Conservation (phyloP, 1,140 invertebrate genomes). For the Daktulosphaira vitifoliae region DNA sequence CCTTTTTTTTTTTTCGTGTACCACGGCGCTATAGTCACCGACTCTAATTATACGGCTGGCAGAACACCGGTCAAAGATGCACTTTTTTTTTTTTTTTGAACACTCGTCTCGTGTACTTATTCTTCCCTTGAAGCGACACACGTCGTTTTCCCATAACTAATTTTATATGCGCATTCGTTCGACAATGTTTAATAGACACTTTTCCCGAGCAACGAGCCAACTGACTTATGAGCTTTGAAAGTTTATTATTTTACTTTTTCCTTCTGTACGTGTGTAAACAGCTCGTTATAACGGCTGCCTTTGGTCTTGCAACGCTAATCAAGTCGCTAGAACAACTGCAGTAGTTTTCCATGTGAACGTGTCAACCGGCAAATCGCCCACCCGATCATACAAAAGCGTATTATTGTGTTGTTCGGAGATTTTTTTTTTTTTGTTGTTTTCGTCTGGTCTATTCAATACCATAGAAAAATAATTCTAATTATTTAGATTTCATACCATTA, state of each 20-base stretch:
- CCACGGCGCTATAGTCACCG: constrained; percentile 20
- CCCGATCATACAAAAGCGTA: too few species aligned
- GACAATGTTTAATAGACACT: constrained; percentile 2
- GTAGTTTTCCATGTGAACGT: constrained; percentile 21
- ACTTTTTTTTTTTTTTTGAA: constrained; percentile 8
- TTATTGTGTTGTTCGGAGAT: constrained; percentile 11
- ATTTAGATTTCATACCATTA: too few species aligned
- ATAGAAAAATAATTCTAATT: too few species aligned
- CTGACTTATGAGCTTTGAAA: too few species aligned
- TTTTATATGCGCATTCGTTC: not conserved
- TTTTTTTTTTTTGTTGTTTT: not conserved
- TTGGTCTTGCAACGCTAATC: too few species aligned
- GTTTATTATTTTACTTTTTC: too few species aligned
- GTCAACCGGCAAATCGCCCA: too few species aligned
- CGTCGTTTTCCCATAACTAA: constrained; percentile 30
- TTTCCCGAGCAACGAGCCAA: too few species aligned
- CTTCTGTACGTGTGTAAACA: too few species aligned
- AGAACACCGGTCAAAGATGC: constrained; percentile 18
- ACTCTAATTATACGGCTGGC: constrained; percentile 32
- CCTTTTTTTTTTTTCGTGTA: constrained; percentile 20
- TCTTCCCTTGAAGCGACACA: constrained; percentile 10
- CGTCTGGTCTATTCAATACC: too few species aligned
- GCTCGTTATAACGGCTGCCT: too few species aligned
- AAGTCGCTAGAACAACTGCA: too few species aligned
- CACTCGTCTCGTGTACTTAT: constrained; percentile 5